These are phyloP conservation scores for Aphelenchoides avenae DNA, from an alignment of 1,140 invertebrate species.

Conservation along the genomic window DNA sequence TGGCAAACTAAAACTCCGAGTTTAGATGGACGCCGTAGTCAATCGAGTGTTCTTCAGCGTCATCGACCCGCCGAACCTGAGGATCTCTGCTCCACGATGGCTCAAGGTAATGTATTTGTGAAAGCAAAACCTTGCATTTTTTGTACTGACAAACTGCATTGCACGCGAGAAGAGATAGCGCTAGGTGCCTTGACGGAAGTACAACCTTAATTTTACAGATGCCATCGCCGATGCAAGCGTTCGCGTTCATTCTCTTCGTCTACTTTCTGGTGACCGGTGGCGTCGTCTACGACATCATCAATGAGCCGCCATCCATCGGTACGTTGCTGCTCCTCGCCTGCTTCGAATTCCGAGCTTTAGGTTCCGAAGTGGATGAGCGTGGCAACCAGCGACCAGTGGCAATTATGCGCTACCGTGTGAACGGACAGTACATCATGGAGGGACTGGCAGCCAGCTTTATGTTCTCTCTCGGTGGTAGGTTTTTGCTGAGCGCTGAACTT, in stretches of 20 bases:
- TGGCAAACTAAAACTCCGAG: no score
- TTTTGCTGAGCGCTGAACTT: neutral
- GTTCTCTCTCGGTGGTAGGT: constrained; percentile 46
- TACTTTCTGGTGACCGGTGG: constrained; percentile 98
- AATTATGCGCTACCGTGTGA: constrained; percentile 48
- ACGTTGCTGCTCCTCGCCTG: constrained; percentile 9
- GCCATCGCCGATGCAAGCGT: constrained; percentile 88
- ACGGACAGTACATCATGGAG: constrained; percentile 53
- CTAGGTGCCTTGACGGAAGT: neutral
- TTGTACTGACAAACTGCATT: constrained; percentile 7
- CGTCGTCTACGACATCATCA: constrained; percentile 63
- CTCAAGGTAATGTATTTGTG: constrained; percentile 22
- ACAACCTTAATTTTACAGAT: constrained; percentile 61
- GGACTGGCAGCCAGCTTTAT: constrained; percentile 52
- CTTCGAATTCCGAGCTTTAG: constrained; percentile 29
- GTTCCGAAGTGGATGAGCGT: constrained; percentile 40
- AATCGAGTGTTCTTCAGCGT: no score
- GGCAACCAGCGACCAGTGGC: constrained; percentile 42
- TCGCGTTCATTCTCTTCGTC: constrained; percentile 79
- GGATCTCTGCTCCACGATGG: constrained; percentile 41
- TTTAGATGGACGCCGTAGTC: no score
- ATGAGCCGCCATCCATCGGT: constrained; percentile 51
- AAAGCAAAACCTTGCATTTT: neutral
- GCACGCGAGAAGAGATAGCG: neutral
- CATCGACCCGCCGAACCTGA: constrained; percentile 45